phyloP scores from a whole-genome alignment of 2,797 vertebrate genomes.

The Gallirallus australis region DNA sequence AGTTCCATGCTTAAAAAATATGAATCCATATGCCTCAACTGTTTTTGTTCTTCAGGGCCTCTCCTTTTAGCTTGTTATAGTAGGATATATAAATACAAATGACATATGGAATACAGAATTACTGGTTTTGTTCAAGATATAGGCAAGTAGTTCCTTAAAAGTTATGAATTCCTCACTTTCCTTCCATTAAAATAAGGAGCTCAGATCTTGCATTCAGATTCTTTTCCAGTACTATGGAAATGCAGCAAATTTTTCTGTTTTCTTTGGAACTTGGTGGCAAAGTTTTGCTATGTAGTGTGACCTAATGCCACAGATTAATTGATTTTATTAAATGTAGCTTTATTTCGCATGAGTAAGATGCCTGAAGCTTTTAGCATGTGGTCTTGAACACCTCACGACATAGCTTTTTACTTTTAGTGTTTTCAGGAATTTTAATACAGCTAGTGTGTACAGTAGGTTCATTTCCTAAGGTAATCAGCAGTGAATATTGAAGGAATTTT shows the following conservation, averaged over 20 bases:
- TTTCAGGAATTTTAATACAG: not conserved
- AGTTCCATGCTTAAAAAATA: not conserved
- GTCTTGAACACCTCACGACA: not conserved
- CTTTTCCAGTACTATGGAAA: not conserved
- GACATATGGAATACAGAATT: not conserved
- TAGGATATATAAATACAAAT: not conserved
- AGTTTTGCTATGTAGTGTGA: not conserved
- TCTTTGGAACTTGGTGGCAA: not conserved
- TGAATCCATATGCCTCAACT: accelerated
- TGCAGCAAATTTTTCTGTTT: not conserved
- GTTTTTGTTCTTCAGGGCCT: not conserved
- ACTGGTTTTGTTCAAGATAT: not conserved
- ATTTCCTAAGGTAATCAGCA: conserved; percentile 18
- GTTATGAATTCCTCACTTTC: not conserved
- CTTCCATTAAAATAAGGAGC: not conserved
- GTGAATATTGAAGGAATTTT: not conserved
- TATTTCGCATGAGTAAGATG: not conserved
- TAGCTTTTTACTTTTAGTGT: not conserved
- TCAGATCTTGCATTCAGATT: not conserved
- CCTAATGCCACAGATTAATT: not conserved
- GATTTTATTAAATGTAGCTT: not conserved
- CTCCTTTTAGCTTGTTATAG: not conserved
- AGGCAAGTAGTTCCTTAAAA: not conserved
- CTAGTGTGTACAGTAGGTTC: not conserved
- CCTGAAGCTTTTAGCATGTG: not conserved